Conservation (phyloP, 2,888 invertebrate genomes). For the Polylopha cassiicola region DNA sequence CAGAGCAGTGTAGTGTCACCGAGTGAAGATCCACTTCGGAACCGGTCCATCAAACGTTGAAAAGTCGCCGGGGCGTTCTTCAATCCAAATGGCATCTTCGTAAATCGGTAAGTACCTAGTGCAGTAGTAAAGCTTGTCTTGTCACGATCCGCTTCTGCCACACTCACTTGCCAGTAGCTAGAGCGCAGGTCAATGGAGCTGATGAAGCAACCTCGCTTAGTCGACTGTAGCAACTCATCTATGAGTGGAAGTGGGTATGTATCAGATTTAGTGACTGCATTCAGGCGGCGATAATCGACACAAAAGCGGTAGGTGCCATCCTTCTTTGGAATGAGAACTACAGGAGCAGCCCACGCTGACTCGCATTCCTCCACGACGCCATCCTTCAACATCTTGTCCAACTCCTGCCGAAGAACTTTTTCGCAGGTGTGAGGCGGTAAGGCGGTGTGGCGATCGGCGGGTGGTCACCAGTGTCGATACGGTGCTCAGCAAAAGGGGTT, state of each 20-base stretch:
- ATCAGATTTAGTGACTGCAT: neutral
- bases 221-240: neutral
- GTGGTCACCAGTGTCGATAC: conserved; percentile 32
- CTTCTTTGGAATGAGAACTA: neutral
- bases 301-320: neutral
- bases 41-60: conserved; percentile 1
- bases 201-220: neutral
- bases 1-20: neutral
- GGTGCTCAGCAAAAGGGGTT: conserved; percentile 23
- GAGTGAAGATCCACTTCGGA: neutral
- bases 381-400: too few relatives aligned
- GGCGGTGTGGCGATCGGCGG: too few relatives aligned
- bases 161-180: neutral
- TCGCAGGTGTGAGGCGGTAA: too few relatives aligned
- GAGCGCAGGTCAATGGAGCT: neutral
- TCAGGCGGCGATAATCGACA: neutral
- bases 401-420: too few relatives aligned
- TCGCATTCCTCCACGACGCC: too few relatives aligned
- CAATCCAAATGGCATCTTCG: neutral
- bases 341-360: too few relatives aligned
- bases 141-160: neutral
- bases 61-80: neutral
- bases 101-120: neutral
- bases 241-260: neutral
- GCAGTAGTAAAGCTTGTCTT: neutral